Base-by-base conservation (phyloP, 2,888 invertebrate genomes). In the Chorisops tibialis region DNA sequence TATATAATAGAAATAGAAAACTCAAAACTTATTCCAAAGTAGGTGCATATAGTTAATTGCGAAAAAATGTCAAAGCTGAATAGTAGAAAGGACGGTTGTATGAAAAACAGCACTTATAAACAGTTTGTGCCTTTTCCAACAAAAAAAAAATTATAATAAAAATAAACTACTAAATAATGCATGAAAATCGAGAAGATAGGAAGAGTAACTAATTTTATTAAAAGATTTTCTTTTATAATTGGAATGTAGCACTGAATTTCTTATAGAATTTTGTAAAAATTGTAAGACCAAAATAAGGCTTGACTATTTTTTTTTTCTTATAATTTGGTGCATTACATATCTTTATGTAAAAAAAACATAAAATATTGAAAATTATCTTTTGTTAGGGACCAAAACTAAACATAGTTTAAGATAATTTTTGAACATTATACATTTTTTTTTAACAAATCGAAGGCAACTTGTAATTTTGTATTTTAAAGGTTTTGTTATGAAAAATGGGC, bases 41-140 rank as follows among this genome's bases (percentile, higher is more conserved):
- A n/a, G n/a, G n/a, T 30, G 5, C 7, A 30, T 7, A 30, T 30
- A 30, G 30, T 30, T 30, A 30, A 30, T 30, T 30, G 30, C 9
- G 30, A 7, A 30, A 30, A n/a, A n/a, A 30, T 30, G 9, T 2
- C 1, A 30, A 2, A 30, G 9, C 5, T 2, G 3, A 30, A 30
- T 30, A 30, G 5, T 30, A 30, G 9, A 30, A 7, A 9, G 30
- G 30, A 30, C 9, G 30, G 30, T 30, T 30, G 30, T 30, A 30
- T 30, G 30, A 30, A 30, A 30, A 5, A 41, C 41, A 41, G 41
- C 41, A 41, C 41, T 41, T 41, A 41, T 49, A 49, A 49, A 24
- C n/a, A n/a, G 21, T 49, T 49, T 49, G 49, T 49, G 49, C 49
- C 49, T 49, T 49, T 47, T 24, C 49, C 24, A 49, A n/a, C n/a